phyloP scores from a whole-genome alignment of 64 coral and sea anemone genomes.

The Pachyseris speciosa region DNA sequence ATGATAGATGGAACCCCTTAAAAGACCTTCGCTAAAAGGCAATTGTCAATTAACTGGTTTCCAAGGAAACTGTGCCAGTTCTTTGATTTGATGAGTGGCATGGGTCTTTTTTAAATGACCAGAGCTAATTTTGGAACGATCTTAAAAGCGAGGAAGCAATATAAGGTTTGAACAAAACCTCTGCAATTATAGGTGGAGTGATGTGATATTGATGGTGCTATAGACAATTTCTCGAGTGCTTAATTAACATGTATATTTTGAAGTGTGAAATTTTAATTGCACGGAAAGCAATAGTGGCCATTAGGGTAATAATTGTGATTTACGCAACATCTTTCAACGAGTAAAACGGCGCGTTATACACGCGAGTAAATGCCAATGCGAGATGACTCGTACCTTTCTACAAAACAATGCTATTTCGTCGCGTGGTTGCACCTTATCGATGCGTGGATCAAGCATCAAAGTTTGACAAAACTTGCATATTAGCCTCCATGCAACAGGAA shows the following conservation, averaged over 20 bases:
- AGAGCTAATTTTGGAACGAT: slow-evolving; percentile 5
- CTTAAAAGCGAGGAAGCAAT: neutral
- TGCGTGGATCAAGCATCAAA: neutral
- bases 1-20: neutral
- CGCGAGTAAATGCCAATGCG: neutral
- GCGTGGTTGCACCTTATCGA: neutral
- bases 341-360: neutral
- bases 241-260: neutral
- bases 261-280: slow-evolving; percentile 27
- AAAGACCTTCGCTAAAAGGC: neutral
- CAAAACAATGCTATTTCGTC: neutral
- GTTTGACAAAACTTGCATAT: neutral
- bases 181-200: neutral
- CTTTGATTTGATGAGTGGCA: neutral
- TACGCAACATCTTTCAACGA: neutral
- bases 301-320: neutral
- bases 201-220: slow-evolving; percentile 20
- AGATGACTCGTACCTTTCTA: neutral
- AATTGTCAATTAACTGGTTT: neutral
- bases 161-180: slow-evolving; percentile 8
- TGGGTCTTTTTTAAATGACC: neutral
- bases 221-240: neutral
- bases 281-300: neutral
- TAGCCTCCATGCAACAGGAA: neutral
- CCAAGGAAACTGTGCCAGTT: neutral